Evolutionary conservation across 2,113 vertebrate genomes (phyloP).

Genomic region (Reinhardtius hippoglossoides): DNA sequence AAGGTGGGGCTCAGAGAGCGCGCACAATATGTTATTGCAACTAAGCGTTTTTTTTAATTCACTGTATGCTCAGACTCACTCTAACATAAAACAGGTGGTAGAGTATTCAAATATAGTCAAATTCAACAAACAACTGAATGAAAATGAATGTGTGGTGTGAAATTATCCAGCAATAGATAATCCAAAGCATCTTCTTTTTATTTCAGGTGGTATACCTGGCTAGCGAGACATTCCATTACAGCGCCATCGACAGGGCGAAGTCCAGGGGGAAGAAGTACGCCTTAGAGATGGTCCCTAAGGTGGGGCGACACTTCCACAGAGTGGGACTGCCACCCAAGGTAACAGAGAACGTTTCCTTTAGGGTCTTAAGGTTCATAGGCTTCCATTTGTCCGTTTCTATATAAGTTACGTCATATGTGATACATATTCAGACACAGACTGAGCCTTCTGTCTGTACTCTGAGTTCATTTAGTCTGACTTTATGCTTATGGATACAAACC

Average conservation of each 20-base stretch:
- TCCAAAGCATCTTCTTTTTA: neutral
- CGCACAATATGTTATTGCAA: neutral
- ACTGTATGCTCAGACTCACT: neutral
- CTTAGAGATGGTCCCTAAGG: slow-evolving; percentile 96
- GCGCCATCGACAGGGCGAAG: slow-evolving; percentile 94
- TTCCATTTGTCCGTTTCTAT: too few species aligned
- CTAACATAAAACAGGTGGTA: neutral
- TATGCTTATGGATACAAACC: too few species aligned
- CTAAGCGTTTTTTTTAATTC: neutral
- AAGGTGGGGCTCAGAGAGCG: slow-evolving; percentile 84
- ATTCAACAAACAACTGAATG: neutral
- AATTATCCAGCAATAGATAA: neutral
- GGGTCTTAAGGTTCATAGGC: neutral
- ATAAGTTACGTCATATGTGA: too few species aligned
- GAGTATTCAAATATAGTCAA: neutral
- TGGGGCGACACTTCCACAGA: slow-evolving; percentile 95
- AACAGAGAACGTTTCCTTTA: slow-evolving; percentile 5
- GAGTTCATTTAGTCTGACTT: too few species aligned
- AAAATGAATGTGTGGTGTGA: neutral
- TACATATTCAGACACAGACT: too few species aligned
- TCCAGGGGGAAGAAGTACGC: slow-evolving; percentile 98
- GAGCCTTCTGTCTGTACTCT: too few species aligned
- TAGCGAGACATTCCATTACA: slow-evolving; percentile 98
- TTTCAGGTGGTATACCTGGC: slow-evolving; percentile 92
- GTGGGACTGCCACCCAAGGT: slow-evolving; percentile 98